Conservation (phyloP, 2,113 vertebrate species). For the Odontophorus gujanensis region DNA sequence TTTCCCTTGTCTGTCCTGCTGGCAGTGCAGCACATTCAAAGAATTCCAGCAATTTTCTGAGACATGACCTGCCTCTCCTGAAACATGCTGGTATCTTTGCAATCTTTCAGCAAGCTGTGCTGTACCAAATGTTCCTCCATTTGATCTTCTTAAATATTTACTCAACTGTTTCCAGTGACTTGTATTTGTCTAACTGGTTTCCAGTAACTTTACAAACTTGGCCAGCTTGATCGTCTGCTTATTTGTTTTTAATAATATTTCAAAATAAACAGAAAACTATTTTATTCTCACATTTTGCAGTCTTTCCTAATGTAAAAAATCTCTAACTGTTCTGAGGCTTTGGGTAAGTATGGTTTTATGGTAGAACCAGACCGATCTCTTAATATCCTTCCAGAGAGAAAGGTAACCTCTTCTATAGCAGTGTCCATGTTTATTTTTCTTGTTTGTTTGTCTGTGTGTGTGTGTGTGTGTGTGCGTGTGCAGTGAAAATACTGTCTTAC, state of each 20-base stretch:
- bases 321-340: background rate
- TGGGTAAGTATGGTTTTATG: background rate
- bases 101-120: constrained; percentile 60
- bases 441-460: too few relatives aligned
- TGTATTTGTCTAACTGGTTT: constrained; percentile 56
- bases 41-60: constrained; percentile 54
- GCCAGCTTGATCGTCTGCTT: constrained; percentile 9
- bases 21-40: constrained; percentile 49
- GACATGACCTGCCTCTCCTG: constrained; percentile 52
- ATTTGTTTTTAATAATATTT: constrained; percentile 35
- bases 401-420: background rate
- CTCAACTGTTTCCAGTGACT: constrained; percentile 66
- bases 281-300: background rate
- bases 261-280: constrained; percentile 26
- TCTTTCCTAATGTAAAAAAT: background rate
- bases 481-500: background rate
- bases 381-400: background rate
- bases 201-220: constrained; percentile 45
- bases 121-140: constrained; percentile 46
- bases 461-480: background rate
- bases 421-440: background rate
- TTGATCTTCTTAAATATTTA: constrained; percentile 68
- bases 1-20: constrained; percentile 57
- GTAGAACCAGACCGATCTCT: background rate
- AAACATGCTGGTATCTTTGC: constrained; percentile 47